phyloP scores from a whole-genome alignment of 2,113 vertebrate species.

The Synodontis membranacea region DNA sequence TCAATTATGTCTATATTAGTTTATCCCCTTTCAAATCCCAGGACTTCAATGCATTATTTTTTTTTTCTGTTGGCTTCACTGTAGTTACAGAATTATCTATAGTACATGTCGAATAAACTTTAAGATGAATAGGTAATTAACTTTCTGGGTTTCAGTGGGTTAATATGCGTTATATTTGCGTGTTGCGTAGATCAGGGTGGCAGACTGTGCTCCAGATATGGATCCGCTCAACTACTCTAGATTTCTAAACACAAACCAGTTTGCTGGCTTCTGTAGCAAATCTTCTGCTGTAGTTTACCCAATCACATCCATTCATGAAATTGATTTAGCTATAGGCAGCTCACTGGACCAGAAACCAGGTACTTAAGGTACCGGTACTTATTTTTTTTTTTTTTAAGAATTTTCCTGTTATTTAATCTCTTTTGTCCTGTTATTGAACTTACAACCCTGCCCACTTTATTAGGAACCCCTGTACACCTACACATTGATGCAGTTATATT shows the following conservation, averaged over 20 bases:
- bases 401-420: too few species aligned
- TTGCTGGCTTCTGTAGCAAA: background rate
- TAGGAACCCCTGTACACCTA: too few species aligned
- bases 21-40: background rate
- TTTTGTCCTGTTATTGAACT: background rate
- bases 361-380: too few species aligned
- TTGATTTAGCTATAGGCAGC: background rate
- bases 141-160: background rate
- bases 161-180: background rate
- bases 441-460: too few species aligned
- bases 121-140: background rate
- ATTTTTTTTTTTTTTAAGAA: too few species aligned
- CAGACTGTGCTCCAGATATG: background rate
- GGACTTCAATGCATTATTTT: too few species aligned
- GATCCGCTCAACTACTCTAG: background rate
- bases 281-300: background rate
- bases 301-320: background rate
- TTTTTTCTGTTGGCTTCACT: background rate
- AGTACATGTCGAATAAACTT: background rate
- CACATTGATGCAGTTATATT: too few species aligned
- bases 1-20: background rate
- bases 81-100: background rate
- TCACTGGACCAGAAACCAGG: background rate
- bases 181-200: background rate
- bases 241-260: background rate